Evolutionary conservation across 2,113 vertebrate species (phyloP).

Genomic region (Entelurus aequoreus): DNA sequence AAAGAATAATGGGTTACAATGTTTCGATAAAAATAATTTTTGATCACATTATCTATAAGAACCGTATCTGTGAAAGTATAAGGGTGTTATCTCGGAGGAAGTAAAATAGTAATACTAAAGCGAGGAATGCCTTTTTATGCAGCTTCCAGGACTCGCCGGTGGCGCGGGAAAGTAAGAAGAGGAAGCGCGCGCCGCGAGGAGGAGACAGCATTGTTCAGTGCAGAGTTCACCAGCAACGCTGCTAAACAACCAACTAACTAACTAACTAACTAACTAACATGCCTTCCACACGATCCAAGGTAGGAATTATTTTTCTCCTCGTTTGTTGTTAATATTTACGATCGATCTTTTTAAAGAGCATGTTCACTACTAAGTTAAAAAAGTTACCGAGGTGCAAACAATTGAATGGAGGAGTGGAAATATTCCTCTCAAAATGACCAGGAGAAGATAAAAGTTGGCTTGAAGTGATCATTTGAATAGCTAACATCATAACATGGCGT

Average conservation of each 20-base stretch:
- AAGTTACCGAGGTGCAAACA: no score
- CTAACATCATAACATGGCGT: no score
- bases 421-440: no score
- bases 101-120: background rate
- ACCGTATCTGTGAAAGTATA: background rate
- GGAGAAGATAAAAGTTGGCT: no score
- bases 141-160: conserved; percentile 60
- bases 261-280: conserved; percentile 54
- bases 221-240: conserved; percentile 1
- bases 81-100: background rate
- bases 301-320: conserved; percentile 27
- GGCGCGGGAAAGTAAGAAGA: conserved; percentile 59
- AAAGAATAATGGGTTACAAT: rapidly evolving
- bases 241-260: no score
- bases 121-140: background rate
- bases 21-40: rapidly evolving
- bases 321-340: background rate
- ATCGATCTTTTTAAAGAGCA: no score
- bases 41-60: background rate
- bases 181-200: conserved; percentile 1
- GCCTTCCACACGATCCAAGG: conserved; percentile 63
- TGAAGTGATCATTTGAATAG: no score
- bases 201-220: conserved; percentile 22
- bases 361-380: no score
- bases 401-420: no score